Conservation (phyloP, 2,888 invertebrate species). For the Acrobasis repandana region DNA sequence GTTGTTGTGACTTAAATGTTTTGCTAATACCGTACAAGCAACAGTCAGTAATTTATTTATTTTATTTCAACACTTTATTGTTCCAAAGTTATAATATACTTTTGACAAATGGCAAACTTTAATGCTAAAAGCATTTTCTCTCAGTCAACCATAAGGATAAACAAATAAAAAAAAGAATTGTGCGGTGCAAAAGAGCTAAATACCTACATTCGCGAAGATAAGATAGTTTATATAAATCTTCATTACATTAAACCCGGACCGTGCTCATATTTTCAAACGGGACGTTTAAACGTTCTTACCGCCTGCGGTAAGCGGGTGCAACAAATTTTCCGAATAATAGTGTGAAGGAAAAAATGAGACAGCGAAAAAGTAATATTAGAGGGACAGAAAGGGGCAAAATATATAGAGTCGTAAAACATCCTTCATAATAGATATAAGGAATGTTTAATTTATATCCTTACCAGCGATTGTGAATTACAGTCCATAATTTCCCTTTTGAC, state of each 20-base stretch:
- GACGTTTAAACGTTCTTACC: conserved; percentile 67
- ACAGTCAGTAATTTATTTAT: conserved; percentile 46
- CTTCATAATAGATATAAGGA: conserved; percentile 37
- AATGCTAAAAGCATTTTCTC: no score
- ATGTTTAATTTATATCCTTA: conserved; percentile 46
- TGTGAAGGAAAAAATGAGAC: conserved; percentile 49
- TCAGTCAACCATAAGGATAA: no score
- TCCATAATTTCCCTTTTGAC: neutral
- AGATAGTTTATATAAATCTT: conserved; percentile 71
- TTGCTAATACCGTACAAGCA: conserved; percentile 20
- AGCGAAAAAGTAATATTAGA: conserved; percentile 44
- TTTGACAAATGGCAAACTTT: no score
- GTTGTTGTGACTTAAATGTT: conserved; percentile 11
- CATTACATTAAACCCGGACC: conserved; percentile 63
- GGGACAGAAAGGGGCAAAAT: conserved; percentile 45
- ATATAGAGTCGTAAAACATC: conserved; percentile 48
- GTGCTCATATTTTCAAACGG: conserved; percentile 68
- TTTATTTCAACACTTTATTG: no score
- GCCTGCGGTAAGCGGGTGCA: conserved; percentile 67
- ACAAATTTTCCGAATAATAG: conserved; percentile 65
- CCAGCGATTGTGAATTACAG: neutral
- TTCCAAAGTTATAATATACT: no score
- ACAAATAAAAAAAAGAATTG: no score
- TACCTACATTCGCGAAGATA: conserved; percentile 51
- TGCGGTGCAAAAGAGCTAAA: no score